Conservation (phyloP, 2,888 invertebrate genomes). For the Tinea trinotella region DNA sequence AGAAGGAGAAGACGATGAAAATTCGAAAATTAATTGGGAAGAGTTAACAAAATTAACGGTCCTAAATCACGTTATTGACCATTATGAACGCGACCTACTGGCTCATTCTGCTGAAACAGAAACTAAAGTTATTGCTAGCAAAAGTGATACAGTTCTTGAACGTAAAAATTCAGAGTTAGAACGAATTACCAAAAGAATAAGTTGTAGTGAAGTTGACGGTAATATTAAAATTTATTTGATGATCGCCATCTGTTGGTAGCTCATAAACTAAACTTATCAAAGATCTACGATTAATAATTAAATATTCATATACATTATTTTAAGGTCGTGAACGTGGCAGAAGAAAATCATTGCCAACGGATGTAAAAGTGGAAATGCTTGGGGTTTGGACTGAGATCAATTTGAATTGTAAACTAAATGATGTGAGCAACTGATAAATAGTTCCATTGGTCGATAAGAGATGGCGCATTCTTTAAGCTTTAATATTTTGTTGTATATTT, state of each 20-base stretch:
- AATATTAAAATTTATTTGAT: slow-evolving; percentile 18
- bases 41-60: slow-evolving; percentile 63
- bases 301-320: slow-evolving; percentile 4
- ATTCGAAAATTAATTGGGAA: slow-evolving; percentile 63
- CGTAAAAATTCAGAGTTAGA: slow-evolving; percentile 36
- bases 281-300: no score
- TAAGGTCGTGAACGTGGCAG: slow-evolving; percentile 24
- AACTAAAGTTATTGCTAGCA: slow-evolving; percentile 46
- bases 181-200: slow-evolving; percentile 41
- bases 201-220: slow-evolving; percentile 61
- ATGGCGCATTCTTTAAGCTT: slow-evolving; percentile 24
- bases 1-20: slow-evolving; percentile 56
- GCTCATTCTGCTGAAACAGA: slow-evolving; percentile 40
- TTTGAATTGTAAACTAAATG: slow-evolving; percentile 64
- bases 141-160: slow-evolving; percentile 50
- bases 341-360: slow-evolving; percentile 39
- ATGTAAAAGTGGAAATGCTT: slow-evolving; percentile 59
- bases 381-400: slow-evolving; percentile 66
- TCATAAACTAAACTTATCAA: background rate
- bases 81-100: slow-evolving; percentile 57
- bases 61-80: slow-evolving; percentile 61
- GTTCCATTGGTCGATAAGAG: background rate
- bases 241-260: background rate
- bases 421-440: slow-evolving; percentile 37
- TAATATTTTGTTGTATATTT: slow-evolving; percentile 33